Conservation (phyloP, 2,797 vertebrate species). For the Setipinna tenuifilis region DNA sequence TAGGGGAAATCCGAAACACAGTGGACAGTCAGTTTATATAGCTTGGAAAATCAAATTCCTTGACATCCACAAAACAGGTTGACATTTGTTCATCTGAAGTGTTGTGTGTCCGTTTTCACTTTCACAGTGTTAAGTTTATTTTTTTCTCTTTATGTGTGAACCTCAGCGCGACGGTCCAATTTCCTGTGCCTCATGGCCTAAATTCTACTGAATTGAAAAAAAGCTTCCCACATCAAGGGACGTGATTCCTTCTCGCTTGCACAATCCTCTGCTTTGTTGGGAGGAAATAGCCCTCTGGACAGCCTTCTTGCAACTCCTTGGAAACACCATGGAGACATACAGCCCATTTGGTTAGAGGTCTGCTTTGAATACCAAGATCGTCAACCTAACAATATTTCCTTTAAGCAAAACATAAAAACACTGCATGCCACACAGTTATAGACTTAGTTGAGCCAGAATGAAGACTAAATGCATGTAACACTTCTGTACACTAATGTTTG, state of each 20-base stretch:
- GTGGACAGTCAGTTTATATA: no score
- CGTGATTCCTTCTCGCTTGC: neutral
- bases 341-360: slow-evolving; percentile 12
- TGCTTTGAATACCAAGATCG: slow-evolving; percentile 1
- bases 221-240: neutral
- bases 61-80: neutral
- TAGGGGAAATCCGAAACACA: no score
- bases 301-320: slow-evolving; percentile 22
- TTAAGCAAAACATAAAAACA: neutral
- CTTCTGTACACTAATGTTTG: neutral
- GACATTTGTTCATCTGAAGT: neutral
- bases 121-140: neutral
- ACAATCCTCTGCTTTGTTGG: slow-evolving; percentile 18
- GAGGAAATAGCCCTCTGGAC: neutral
- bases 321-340: slow-evolving; percentile 11
- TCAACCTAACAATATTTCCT: neutral
- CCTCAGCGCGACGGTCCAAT: neutral
- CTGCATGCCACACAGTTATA: neutral
- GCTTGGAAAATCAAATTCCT: neutral
- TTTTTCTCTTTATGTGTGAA: neutral
- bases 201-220: slow-evolving; percentile 17
- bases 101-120: neutral
- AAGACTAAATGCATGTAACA: neutral
- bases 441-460: neutral
- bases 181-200: slow-evolving; percentile 21